Evolutionary conservation across 2,888 invertebrate species (phyloP).

Genomic region (Andrena praecox): DNA sequence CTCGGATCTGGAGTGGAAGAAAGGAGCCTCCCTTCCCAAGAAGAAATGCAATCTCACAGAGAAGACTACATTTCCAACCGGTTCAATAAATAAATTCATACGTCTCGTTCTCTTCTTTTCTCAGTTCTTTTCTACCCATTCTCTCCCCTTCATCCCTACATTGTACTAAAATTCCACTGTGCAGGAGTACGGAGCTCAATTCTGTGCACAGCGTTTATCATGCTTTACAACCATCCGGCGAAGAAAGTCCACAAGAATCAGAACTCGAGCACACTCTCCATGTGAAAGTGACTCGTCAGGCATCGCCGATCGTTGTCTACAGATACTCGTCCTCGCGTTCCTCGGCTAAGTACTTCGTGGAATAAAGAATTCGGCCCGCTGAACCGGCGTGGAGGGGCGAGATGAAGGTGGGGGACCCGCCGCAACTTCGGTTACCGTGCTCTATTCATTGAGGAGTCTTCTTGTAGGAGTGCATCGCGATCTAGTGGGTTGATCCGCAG

Average conservation of each 20-base stretch:
- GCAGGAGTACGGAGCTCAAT: too few species aligned
- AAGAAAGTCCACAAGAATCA: conserved; percentile 15
- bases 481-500: not conserved
- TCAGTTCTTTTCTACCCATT: too few species aligned
- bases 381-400: conserved; percentile 33
- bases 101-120: too few species aligned
- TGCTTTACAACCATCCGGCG: not conserved
- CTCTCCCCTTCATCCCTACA: too few species aligned
- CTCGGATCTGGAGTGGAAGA: too few species aligned
- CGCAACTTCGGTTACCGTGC: not conserved
- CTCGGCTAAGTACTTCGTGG: not conserved
- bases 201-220: too few species aligned
- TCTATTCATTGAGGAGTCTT: conserved; percentile 22
- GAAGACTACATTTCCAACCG: too few species aligned
- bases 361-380: conserved; percentile 28
- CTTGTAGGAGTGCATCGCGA: not conserved
- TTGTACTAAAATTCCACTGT: too few species aligned
- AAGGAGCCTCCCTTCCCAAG: too few species aligned
- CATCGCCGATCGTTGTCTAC: not conserved
- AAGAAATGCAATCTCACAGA: too few species aligned
- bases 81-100: too few species aligned
- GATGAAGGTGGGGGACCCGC: conserved; percentile 34
- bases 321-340: not conserved
- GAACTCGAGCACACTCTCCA: not conserved
- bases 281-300: conserved; percentile 1